Conservation (phyloP, 2,797 vertebrate species). For the Silurus aristotelis region DNA sequence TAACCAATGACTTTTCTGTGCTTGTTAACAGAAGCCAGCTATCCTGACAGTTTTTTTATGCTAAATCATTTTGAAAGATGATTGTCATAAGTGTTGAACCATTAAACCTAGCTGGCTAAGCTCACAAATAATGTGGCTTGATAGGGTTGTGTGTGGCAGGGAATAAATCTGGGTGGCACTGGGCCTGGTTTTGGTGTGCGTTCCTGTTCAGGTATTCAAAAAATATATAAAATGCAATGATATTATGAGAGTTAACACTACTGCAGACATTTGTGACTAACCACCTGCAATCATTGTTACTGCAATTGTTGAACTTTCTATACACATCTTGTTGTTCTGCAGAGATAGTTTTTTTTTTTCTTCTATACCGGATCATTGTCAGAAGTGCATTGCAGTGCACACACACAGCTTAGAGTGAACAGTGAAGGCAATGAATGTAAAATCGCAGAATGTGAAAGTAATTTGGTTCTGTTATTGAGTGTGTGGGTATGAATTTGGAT, state of each 20-base stretch:
- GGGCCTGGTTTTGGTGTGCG: not conserved
- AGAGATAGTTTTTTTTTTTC: not conserved
- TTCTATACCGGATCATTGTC: not conserved
- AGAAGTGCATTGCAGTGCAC: not conserved
- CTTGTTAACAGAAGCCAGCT: not conserved
- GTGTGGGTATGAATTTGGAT: not conserved
- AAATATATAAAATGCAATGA: not conserved
- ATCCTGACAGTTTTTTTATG: not conserved
- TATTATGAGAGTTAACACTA: not conserved
- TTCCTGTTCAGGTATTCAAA: not conserved
- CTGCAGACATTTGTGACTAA: not conserved
- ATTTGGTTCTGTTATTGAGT: not conserved
- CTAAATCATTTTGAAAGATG: not conserved
- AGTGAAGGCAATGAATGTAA: not conserved
- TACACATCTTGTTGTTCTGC: not conserved
- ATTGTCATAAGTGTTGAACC: not conserved
- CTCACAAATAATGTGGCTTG: not conserved
- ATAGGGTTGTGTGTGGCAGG: not conserved
- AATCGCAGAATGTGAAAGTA: not conserved
- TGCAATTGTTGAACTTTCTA: not conserved
- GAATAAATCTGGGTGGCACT: not conserved
- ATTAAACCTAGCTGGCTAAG: not conserved
- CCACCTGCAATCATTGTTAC: not conserved
- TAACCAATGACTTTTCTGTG: not conserved
- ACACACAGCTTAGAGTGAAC: not conserved